Evolutionary conservation across 2,797 vertebrate species (phyloP).

Genomic region (Pipistrellus pygmaeus): DNA sequence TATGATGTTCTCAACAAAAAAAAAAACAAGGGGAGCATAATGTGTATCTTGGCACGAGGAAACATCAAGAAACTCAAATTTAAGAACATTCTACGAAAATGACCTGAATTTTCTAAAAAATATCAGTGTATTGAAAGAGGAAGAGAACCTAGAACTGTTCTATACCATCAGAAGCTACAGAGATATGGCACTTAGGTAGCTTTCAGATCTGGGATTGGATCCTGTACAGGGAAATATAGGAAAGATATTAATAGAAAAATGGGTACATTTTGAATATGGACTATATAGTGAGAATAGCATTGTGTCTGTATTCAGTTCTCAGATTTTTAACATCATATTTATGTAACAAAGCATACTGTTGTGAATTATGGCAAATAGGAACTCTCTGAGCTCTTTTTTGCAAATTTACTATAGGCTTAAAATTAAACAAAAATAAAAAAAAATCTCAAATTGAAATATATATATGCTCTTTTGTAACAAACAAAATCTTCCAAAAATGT

Average conservation of each 20-base stretch:
- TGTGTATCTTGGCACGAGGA: not conserved
- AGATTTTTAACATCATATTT: not conserved
- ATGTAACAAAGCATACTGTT: not conserved
- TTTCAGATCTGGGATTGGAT: not conserved
- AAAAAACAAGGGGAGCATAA: not conserved
- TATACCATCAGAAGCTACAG: not conserved
- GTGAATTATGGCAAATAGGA: not conserved
- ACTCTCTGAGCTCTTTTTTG: not conserved
- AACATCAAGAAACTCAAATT: not conserved
- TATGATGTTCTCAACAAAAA: not conserved
- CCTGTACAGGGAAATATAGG: not conserved
- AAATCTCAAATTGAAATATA: not conserved
- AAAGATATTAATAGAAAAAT: not conserved
- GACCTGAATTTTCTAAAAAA: not conserved
- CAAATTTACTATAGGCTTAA: not conserved
- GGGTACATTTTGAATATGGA: not conserved
- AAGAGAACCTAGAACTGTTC: not conserved
- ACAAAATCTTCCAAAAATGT: not conserved
- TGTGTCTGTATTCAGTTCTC: not conserved
- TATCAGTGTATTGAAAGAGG: not conserved
- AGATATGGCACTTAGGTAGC: not conserved
- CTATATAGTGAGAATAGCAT: not conserved
- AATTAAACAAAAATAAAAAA: conserved; percentile 18
- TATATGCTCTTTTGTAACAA: not conserved
- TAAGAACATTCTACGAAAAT: not conserved